A percentile compares a stretch with the other conserved stretches of the same genome.
phyloP scores from a whole-genome alignment of 2,797 vertebrate species.

The Darevskia mixta region DNA sequence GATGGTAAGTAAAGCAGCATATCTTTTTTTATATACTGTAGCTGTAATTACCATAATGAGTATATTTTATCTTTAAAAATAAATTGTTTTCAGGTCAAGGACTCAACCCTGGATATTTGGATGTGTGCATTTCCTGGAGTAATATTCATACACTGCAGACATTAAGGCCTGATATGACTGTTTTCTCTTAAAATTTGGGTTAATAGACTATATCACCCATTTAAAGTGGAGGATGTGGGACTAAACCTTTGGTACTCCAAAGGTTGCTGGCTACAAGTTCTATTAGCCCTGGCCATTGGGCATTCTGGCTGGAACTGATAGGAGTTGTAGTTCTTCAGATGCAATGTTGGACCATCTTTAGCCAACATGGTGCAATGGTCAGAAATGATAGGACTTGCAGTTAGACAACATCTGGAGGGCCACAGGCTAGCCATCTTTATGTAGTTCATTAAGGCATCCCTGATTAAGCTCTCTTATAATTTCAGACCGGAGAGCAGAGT shows the following conservation, averaged over 20 bases:
- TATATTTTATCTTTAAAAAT: neutral
- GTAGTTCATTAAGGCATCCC: neutral
- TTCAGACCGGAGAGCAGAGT: neutral
- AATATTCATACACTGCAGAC: neutral
- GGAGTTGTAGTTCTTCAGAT: too few relatives aligned
- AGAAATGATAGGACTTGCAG: too few relatives aligned
- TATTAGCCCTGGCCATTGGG: too few relatives aligned
- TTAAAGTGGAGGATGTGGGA: too few relatives aligned
- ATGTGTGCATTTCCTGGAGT: neutral
- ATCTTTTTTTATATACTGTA: neutral
- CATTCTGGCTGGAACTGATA: too few relatives aligned
- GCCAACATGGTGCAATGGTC: too few relatives aligned
- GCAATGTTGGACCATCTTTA: too few relatives aligned
- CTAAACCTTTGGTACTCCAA: too few relatives aligned
- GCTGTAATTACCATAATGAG: neutral
- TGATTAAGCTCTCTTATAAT: neutral
- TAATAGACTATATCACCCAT: too few relatives aligned
- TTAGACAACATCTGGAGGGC: too few relatives aligned
- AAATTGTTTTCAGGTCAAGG: neutral
- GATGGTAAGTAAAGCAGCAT: slow-evolving; percentile 84
- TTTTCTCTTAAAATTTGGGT: neutral
- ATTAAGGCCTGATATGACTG: neutral
- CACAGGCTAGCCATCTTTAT: too few relatives aligned
- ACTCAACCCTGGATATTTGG: neutral
- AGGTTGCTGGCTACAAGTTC: too few relatives aligned